A percentile compares a stretch with the other conserved stretches of the same genome.
These are phyloP conservation scores for Candoia aspera DNA, from an alignment of 2,113 vertebrate species.

Conservation along the genomic window DNA sequence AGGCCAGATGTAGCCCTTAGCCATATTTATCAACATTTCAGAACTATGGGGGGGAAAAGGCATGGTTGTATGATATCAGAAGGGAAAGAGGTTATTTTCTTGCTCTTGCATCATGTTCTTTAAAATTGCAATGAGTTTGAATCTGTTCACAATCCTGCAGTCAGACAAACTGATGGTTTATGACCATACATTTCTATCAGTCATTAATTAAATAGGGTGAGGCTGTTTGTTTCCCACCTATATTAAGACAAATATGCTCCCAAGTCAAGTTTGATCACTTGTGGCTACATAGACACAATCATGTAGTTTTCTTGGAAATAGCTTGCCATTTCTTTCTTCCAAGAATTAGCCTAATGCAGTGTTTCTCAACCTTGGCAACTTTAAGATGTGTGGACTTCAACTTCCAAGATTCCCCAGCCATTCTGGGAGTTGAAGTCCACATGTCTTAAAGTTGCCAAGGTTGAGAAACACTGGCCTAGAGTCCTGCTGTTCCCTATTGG, in stretches of 20 bases:
- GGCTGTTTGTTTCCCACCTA: neutral
- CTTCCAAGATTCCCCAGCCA: too few relatives aligned
- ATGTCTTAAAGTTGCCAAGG: neutral
- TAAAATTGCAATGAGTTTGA: slow-evolving; percentile 86
- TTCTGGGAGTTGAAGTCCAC: neutral
- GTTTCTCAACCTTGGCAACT: too few relatives aligned
- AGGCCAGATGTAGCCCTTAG: neutral
- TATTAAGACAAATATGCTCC: neutral
- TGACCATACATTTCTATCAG: slow-evolving; percentile 71
- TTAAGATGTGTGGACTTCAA: too few relatives aligned
- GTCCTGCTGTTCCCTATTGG: neutral
- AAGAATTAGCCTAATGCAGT: too few relatives aligned
- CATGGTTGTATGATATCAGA: neutral
- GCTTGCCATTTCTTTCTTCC: too few relatives aligned
- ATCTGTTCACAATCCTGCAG: slow-evolving; percentile 86
- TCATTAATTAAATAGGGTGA: neutral
- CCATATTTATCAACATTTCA: too few relatives aligned
- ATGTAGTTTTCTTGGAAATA: too few relatives aligned
- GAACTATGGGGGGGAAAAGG: too few relatives aligned
- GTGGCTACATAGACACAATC: too few relatives aligned
- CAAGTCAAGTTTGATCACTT: too few relatives aligned
- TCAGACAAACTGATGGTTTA: slow-evolving; percentile 89
- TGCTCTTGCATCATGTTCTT: slow-evolving; percentile 11
- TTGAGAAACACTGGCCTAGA: neutral
- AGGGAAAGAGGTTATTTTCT: slow-evolving; percentile 26